Base-by-base conservation (phyloP, 1,140 invertebrate species). In the Philotrypesis tridentata region DNA sequence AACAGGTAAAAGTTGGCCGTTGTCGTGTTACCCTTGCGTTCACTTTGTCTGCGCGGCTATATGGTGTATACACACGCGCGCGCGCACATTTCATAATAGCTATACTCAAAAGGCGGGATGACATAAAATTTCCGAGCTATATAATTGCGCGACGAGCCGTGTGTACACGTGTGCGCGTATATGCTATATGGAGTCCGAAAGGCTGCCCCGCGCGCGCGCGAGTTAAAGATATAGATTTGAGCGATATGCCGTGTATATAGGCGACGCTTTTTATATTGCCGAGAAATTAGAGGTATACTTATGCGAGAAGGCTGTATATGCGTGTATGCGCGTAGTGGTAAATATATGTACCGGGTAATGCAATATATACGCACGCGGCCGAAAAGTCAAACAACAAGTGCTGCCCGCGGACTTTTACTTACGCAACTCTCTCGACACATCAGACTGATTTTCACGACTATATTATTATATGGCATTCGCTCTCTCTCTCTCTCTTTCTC, bases 371-470 rank as follows among this genome's bases (percentile, higher is more conserved):
- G 9, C 14, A 65, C 21, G 4, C 23, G 63, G 12, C 23, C 63
- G 0, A 73, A 29, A 74, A 74, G 27, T 63, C 67, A 55, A 78
- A 70, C 65, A 61, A 71, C 60, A 70, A 71, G 63, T 67, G n/a
- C 21, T 67, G 29, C 63, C 6, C 29, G 1, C 5, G 63, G n/a
- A 7, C 8, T 3, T 11, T 14, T 33, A 0, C 27, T 72, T 63
- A 43, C 60, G 43, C 33, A 80, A 80, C n/a, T n/a, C n/a, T 55
- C n/a, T 14, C 40, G 40, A 68, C 31, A 37, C 61, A 31, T 55
- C n/a, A 65, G 70, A 73, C 31, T 73, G 68, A 80, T 80, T 80
- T 79, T 80, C 73, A 80, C 73, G 70, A 61, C 7, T 21, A 48
- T 8, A 17, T 55, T n/a, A 55, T 55, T 55, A 55, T 48, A 48